These are phyloP conservation scores for Yasuhikotakia modesta DNA, from an alignment of 2,797 vertebrate species.

Conservation along the genomic window DNA sequence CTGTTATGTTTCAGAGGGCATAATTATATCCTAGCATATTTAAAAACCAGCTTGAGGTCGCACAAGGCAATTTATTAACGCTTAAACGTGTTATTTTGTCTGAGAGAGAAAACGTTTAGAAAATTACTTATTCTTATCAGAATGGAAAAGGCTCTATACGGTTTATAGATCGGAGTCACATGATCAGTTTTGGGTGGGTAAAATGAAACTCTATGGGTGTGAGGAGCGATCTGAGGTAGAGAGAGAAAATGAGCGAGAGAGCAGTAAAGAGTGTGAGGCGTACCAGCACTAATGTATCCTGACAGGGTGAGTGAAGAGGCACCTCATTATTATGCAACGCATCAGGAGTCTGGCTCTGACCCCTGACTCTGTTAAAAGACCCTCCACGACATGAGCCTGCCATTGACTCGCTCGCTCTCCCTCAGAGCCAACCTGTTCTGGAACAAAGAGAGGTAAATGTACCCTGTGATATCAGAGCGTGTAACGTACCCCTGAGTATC, in stretches of 20 bases:
- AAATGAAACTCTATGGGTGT: constrained; percentile 27
- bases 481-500: neutral
- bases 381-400: constrained; percentile 43
- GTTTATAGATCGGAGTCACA: constrained; percentile 2
- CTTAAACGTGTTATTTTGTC: neutral
- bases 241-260: constrained; percentile 31
- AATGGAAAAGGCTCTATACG: neutral
- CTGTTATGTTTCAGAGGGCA: neutral
- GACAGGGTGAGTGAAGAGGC: constrained; percentile 63
- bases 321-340: constrained; percentile 63
- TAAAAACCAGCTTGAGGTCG: neutral
- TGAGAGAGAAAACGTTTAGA: neutral
- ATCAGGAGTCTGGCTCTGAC: constrained; percentile 61
- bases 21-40: constrained; percentile 1
- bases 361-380: constrained; percentile 58
- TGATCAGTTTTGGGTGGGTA: constrained; percentile 18
- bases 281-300: constrained; percentile 56
- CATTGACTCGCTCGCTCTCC: constrained; percentile 8
- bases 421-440: constrained; percentile 21
- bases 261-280: constrained; percentile 43
- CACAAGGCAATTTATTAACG: neutral
- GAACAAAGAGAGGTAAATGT: constrained; percentile 40
- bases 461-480: constrained; percentile 24
- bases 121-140: neutral
- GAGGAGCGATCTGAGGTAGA: constrained; percentile 11